Base-by-base conservation (phyloP, 2,113 vertebrate genomes). In the Acanthochromis polyacanthus region DNA sequence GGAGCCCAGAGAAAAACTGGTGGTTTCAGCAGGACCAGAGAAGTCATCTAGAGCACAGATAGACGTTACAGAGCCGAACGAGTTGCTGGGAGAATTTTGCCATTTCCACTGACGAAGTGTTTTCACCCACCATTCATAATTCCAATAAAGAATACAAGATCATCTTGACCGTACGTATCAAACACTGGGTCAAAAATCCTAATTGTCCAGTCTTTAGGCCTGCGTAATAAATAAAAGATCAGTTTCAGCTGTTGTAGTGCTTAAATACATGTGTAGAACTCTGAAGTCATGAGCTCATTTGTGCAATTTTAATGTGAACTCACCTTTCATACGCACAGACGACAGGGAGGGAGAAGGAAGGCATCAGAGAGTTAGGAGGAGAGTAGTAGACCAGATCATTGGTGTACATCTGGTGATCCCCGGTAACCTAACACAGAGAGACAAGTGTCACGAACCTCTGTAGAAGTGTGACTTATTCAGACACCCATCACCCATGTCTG, bases 71-170 rank as follows among this genome's bases (percentile, higher is more conserved):
- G 5, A 38, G 11, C 23, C 16, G 0, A 3, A 45, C 7, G 4
- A 28, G 8, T 55, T 1, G 10, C 16, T 17, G 1, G 7, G 3
- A 1, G 7, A 38, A 15, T 0, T 1, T 17, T n/a, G 40, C 1
- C 40, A 43, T 43, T 43, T 43, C 4, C 12, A 14, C 14, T 43
- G 40, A 43, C 12, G 1, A 51, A 2, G 7, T 4, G 6, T 20
- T 20, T 4, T 1, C 15, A 83, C 93, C 48, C 36, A 95, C 95
- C 82, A 20, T 94, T 95, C 93, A 93, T 93, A 0, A 95, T 67
- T 15, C 46, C 89, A 64, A 95, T 62, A 19, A 76, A 77, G 57
- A 95, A 96, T 19, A 75, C 16, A 0, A 95, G 71, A 5, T 73
- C 66, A 8, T 89, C 89, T 6, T 78, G 23, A 14, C 88, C 92